Percentiles rank a stretch among this genome's conserved stretches.
Evolutionary conservation across 2,888 invertebrate species (phyloP).

Genomic region (Kuschelorhynchus macadamiae): DNA sequence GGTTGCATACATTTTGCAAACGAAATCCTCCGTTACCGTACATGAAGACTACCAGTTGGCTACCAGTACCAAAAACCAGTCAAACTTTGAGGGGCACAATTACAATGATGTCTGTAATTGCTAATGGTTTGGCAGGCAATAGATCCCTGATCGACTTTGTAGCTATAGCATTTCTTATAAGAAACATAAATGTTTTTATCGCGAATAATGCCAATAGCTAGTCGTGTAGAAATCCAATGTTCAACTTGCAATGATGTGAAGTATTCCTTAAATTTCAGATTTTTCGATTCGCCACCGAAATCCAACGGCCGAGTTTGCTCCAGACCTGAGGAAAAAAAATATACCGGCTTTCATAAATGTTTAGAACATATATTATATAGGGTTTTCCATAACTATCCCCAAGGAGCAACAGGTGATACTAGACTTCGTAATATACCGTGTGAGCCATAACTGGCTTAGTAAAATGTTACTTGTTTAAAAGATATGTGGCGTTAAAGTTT

Average conservation of each 20-base stretch:
- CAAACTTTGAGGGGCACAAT: constrained; percentile 6
- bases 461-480: no score
- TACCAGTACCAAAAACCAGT: constrained; percentile 2
- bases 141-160: constrained; percentile 4
- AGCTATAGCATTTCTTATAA: constrained; percentile 18
- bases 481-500: no score
- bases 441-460: no score
- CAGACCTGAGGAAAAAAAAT: constrained; percentile 4
- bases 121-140: neutral
- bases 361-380: no score
- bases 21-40: neutral
- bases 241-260: constrained; percentile 10
- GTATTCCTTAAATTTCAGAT: constrained; percentile 5
- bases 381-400: no score
- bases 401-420: no score
- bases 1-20: constrained; percentile 8
- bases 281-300: constrained; percentile 12
- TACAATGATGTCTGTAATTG: constrained; percentile 7
- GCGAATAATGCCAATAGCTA: neutral
- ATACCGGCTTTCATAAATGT: no score
- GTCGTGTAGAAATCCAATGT: constrained; percentile 9
- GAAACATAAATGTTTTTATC: constrained; percentile 11
- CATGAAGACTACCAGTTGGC: neutral
- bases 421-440: no score
- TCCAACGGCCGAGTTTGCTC: constrained; percentile 18